phyloP scores from a whole-genome alignment of 53 echinoderm and acorn worm genomes.

The Arbacia lixula region DNA sequence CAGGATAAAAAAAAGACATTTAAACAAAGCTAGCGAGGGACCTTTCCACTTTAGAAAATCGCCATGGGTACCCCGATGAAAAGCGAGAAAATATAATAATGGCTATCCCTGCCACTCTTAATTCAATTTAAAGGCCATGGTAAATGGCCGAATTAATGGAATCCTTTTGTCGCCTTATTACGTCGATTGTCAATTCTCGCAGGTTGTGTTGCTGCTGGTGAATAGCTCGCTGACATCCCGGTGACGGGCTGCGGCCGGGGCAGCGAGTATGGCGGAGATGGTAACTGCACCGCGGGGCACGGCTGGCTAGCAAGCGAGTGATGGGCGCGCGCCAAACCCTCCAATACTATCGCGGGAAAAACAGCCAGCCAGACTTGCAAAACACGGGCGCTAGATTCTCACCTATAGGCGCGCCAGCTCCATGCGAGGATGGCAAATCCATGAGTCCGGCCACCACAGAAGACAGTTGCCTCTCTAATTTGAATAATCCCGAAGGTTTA shows the following conservation, averaged over 20 bases:
- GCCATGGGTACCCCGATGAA: conserved; percentile 34
- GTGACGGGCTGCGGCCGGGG: conserved; percentile 33
- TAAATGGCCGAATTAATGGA: conserved; percentile 63
- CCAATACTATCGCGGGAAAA: not conserved
- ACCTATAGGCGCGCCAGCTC: no score
- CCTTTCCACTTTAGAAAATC: conserved; percentile 41
- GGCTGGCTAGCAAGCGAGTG: conserved; percentile 30
- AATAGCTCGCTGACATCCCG: conserved; percentile 44
- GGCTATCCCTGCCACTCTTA: conserved; percentile 37
- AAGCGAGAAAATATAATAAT: conserved; percentile 42
- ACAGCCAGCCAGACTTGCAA: not conserved
- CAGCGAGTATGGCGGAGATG: conserved; percentile 15
- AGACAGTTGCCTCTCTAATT: conserved; percentile 44
- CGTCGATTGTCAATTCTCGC: conserved; percentile 57
- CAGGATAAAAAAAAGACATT: conserved; percentile 21
- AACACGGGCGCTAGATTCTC: conserved; percentile 28
- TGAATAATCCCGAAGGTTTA: conserved; percentile 49
- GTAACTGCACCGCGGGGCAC: conserved; percentile 46
- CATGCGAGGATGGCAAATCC: no score
- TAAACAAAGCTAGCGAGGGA: conserved; percentile 37
- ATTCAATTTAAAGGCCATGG: conserved; percentile 53
- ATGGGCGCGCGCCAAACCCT: no score
- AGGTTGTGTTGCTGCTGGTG: conserved; percentile 39
- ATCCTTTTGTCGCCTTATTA: conserved; percentile 58
- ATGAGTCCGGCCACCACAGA: not conserved